Base-by-base conservation (phyloP, 2,888 invertebrate genomes). In the Mechanitis mazaeus region DNA sequence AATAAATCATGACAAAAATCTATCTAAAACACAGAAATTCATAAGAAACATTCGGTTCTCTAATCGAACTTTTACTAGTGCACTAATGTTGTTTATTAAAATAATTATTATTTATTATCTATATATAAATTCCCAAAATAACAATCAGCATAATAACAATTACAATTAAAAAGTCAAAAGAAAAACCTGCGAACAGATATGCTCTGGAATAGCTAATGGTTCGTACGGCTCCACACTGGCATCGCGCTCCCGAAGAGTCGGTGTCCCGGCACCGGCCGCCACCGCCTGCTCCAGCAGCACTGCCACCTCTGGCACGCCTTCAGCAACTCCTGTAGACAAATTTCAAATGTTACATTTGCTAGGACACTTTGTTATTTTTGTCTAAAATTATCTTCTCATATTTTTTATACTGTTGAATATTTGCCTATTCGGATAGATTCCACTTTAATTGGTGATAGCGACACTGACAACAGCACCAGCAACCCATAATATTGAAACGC, bases 211-310 rank as follows among this genome's bases (percentile, higher is more conserved):
- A 5, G 69, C 67, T 11, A 71, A 61, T 54, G 65, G 64, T 45
- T 67, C 67, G 58, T 56, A 60, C 3, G 71, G 68, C 59, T 69
- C 68, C 33, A 64, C 60, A 2, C 50, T 50, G 67, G 68, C 59
- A 64, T 65, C 54, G 58, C 65, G 28, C 58, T 50, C 55, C 59
- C 62, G 38, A 38, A 42, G 54, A 1, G 45, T 46, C 28, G 60
- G 50, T 12, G 55, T 67, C 66, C 58, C 65, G 64, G 33, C 64
- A 65, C 35, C 71, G 65, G 59, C 50, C n/a, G 69, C 71, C 46
- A 69, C 70, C 55, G 65, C 67, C 63, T 71, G 62, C 54, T 57
- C 61, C 55, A 58, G 60, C n/a, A 58, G 53, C 28, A 50, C 11
- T 12, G 56, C 45, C 35, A 45, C 56, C 45, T 42, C 59, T 38